phyloP scores from a whole-genome alignment of 2,888 invertebrate genomes.

The Xestia ashworthii region DNA sequence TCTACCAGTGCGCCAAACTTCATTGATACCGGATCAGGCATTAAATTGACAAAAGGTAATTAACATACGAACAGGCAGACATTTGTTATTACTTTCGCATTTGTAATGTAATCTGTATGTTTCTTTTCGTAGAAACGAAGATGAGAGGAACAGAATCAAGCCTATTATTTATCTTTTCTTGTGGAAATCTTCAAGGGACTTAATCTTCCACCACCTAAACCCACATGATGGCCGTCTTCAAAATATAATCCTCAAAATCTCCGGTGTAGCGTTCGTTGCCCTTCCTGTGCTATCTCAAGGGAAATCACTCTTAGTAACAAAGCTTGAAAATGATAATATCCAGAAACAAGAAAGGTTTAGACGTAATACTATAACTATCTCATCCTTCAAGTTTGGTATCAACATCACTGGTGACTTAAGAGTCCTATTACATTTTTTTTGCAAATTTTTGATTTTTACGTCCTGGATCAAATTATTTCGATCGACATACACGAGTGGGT shows the following conservation, averaged over 20 bases:
- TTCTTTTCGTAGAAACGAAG: neutral
- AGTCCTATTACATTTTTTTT: too few relatives aligned
- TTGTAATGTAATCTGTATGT: neutral
- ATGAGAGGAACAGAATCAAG: neutral
- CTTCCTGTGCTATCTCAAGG: slow-evolving; percentile 1
- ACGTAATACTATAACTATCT: neutral
- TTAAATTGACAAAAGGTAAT: neutral
- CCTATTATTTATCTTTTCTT: too few relatives aligned
- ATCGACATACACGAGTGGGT: too few relatives aligned
- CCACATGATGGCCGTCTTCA: neutral
- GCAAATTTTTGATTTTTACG: too few relatives aligned
- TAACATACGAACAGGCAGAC: neutral
- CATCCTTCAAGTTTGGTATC: neutral
- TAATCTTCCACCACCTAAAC: neutral
- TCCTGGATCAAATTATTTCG: too few relatives aligned
- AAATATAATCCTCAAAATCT: neutral
- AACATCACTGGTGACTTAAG: neutral
- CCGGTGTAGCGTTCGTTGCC: neutral
- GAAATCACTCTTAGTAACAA: slow-evolving; percentile 11
- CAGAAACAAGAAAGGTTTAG: neutral
- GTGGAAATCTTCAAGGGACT: neutral
- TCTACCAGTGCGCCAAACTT: neutral
- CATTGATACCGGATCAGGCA: neutral
- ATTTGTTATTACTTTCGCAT: neutral
- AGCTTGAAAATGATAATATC: slow-evolving; percentile 3